phyloP scores from a whole-genome alignment of 2,888 invertebrate genomes.

The Nineta flava region DNA sequence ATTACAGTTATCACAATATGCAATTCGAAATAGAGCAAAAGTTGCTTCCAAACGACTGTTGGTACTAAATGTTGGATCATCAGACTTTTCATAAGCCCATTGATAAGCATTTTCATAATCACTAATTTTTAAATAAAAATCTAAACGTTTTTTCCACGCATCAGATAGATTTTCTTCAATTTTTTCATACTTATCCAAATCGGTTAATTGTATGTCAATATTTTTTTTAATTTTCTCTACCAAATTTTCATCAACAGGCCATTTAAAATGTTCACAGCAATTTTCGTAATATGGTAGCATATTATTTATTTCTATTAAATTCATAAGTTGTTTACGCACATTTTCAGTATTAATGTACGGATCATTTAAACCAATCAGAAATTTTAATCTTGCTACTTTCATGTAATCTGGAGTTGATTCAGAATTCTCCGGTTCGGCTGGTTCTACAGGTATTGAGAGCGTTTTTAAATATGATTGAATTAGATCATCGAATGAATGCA shows the following conservation, averaged over 20 bases:
- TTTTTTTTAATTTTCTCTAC: conserved; percentile 17
- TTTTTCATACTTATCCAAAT: conserved; percentile 17
- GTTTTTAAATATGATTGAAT: neutral
- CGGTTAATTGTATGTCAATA: conserved; percentile 16
- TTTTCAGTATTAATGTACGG: neutral
- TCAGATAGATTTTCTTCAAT: conserved; percentile 17
- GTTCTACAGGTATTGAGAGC: neutral
- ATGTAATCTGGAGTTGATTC: conserved; percentile 5
- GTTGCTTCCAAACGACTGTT: conserved; percentile 25
- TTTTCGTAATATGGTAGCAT: conserved; percentile 51
- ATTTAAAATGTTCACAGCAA: conserved; percentile 29
- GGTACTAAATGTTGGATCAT: conserved; percentile 19
- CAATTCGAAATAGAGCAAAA: conserved; percentile 26
- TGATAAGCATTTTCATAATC: conserved; percentile 21
- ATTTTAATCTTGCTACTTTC: conserved; percentile 6
- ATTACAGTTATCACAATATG: conserved; percentile 20
- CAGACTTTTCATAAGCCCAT: conserved; percentile 22
- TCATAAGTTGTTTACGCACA: neutral
- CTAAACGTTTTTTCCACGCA: conserved; percentile 24
- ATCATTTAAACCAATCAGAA: conserved; percentile 1
- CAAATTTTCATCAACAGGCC: conserved; percentile 30
- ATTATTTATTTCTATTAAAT: conserved; percentile 13
- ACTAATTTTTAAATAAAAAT: conserved; percentile 27
- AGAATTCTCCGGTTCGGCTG: neutral
- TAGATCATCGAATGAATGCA: neutral